Base-by-base conservation (phyloP, 2,888 invertebrate species). In the Diplolepis rosae region DNA sequence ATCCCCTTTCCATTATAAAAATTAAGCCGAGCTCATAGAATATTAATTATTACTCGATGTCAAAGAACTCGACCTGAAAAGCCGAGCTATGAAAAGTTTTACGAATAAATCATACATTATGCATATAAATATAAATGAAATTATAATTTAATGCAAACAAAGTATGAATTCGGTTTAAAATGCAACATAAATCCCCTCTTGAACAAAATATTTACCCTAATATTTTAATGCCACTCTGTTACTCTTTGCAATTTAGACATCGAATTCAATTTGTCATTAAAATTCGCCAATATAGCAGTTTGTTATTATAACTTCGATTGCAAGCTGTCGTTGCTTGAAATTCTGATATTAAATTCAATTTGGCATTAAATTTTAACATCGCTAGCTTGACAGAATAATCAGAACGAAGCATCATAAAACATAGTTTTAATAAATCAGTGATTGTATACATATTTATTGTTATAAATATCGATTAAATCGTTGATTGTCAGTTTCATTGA, bases 231-330 rank as follows among this genome's bases (percentile, higher is more conserved):
- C 54, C 7, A 30, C 11, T 28, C 30, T 32, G 32, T 48, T 28
- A 27, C 30, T 50, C 28, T 65, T 30, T 75, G 75, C 76, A 77
- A 52, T 67, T 35, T 39, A 39, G 30, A 22, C 35, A 39, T 52
- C 52, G 52, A 52, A 61, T 61, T 61, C 35, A 61, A 61, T 39
- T 61, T 39, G 39, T 35, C 56, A 61, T 61, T 61, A 61, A 61
- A 61, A 61, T 61, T 39, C 18, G 39, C 24, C 56, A n/a, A 61
- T 61, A 69, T 30, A 48, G 27, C 45, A 56, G 22, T 56, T 66
- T 67, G 28, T 50, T 45, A 52, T 67, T 68, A 52, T 78, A 71
- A 76, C 70, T 78, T 74, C 50, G 56, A 61, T 61, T 61, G 56
- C 56, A 61, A 61, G 56, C 56, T 61, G 56, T 32, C 54, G 54